Evolutionary conservation across 2,113 vertebrate species (phyloP), one percentile per base, ranked within the genome.

Genomic region (Oryzias melastigma): DNA sequence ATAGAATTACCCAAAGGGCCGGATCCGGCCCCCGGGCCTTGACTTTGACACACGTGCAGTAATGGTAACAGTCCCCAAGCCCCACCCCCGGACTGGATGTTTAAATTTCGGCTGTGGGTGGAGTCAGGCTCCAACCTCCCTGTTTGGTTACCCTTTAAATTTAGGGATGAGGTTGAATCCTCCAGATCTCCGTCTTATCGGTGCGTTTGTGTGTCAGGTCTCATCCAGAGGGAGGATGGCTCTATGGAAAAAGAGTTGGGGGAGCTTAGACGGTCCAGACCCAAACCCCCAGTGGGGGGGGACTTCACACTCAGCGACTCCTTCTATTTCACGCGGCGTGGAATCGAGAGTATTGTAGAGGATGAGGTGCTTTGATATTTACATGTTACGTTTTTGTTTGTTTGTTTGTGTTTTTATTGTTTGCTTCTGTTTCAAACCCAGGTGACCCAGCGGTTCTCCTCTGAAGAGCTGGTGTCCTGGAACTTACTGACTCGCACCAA

Each of bases 401-500:
- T 4, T 51, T 7, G n/a, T 4, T 10, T 55, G 27, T 15, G 8
- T 68, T 41, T 41, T 43, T 0, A 7, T n/a, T n/a, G n/a, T n/a
- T n/a, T n/a, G n/a, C 17, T 60, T 35, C 0, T 14, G 8, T 35
- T 71, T 43, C 53, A 5, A 22, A 46, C 52, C 7, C 7, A 90
- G 89, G 96, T 99, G 63, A 98, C 97, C 2, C 95, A 98, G 70
- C 88, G 97, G 41, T 99, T 99, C 83, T 92, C 91, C 2, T 98
- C 97, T 0, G 96, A 99, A 80, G 97, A 99, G 84, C 88, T 99
- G 24, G 91, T 94, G 45, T 97, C 95, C 53, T 99, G 97, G 97
- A 99, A 99, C 80, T 92, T 99, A 49, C 94, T 99, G 59, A 98
- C 97, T 0, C 94, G 97, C 75, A 97, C 95, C 71, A 98, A 98